Conservation (phyloP, 2,113 vertebrate species). For the Hipposideros armiger region DNA sequence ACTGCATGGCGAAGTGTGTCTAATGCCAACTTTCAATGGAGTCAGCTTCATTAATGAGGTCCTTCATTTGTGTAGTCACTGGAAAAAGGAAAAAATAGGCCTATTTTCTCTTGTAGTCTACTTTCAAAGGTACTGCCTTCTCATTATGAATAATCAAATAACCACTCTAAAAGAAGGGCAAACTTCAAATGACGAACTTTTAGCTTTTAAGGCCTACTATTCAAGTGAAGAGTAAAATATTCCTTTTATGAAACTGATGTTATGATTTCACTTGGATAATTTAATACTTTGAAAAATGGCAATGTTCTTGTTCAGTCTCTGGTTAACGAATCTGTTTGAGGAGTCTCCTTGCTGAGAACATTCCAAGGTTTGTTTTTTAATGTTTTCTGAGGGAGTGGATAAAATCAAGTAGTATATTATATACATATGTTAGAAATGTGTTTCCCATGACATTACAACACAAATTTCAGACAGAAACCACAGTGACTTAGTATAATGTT, state of each 20-base stretch:
- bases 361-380: constrained; percentile 23
- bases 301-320: constrained; percentile 61
- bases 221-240: constrained; percentile 81
- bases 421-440: neutral
- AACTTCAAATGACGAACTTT: constrained; percentile 83
- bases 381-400: neutral
- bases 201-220: constrained; percentile 80
- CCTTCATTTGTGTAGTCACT: constrained; percentile 84
- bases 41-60: constrained; percentile 86
- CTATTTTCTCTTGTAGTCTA: constrained; percentile 84
- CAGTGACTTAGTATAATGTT: neutral
- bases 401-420: neutral
- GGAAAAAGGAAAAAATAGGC: constrained; percentile 73
- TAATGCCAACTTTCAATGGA: constrained; percentile 82
- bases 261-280: constrained; percentile 76
- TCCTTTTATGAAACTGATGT: constrained; percentile 78
- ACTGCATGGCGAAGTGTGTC: constrained; percentile 67
- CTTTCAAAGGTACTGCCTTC: constrained; percentile 85
- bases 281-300: constrained; percentile 65
- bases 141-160: constrained; percentile 89
- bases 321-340: constrained; percentile 67
- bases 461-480: constrained; percentile 24
- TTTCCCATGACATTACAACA: constrained; percentile 22
- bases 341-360: constrained; percentile 2
- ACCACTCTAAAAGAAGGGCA: constrained; percentile 82